Conservation (phyloP, 2,113 vertebrate genomes). For the Hemiscyllium ocellatum region DNA sequence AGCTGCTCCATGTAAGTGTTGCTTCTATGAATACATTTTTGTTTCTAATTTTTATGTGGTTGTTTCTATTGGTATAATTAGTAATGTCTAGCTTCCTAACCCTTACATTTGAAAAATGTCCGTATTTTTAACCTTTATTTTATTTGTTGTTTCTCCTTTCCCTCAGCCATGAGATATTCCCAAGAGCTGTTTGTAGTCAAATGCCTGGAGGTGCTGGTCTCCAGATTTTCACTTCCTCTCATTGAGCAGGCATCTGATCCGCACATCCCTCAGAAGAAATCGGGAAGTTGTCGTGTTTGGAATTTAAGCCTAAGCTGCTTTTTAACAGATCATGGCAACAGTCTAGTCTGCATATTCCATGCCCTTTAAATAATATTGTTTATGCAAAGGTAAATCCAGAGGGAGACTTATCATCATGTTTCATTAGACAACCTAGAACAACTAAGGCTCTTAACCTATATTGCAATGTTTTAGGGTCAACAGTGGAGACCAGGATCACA, state of each 20-base stretch:
- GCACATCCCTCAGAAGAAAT: not conserved
- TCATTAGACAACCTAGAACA: not conserved
- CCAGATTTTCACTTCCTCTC: not conserved
- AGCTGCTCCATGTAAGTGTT: not conserved
- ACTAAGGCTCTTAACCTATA: not conserved
- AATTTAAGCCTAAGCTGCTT: not conserved
- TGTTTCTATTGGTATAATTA: not conserved
- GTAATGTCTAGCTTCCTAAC: not conserved
- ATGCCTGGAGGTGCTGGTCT: not conserved
- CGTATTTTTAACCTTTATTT: not conserved
- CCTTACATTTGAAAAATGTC: not conserved
- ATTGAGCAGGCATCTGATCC: not conserved
- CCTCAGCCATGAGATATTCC: not conserved
- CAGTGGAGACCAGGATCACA: conserved; percentile 10
- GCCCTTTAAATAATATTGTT: not conserved
- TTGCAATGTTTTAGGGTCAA: not conserved
- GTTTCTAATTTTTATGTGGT: not conserved
- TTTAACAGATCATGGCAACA: not conserved
- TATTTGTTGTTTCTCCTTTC: not conserved
- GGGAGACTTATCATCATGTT: not conserved
- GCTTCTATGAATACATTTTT: not conserved
- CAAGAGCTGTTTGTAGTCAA: not conserved
- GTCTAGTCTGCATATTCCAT: not conserved
- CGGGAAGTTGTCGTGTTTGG: not conserved
- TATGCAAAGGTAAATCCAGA: not conserved